phyloP scores from a whole-genome alignment of 53 echinoderm and acorn worm species.

The Pentamera pediparva region DNA sequence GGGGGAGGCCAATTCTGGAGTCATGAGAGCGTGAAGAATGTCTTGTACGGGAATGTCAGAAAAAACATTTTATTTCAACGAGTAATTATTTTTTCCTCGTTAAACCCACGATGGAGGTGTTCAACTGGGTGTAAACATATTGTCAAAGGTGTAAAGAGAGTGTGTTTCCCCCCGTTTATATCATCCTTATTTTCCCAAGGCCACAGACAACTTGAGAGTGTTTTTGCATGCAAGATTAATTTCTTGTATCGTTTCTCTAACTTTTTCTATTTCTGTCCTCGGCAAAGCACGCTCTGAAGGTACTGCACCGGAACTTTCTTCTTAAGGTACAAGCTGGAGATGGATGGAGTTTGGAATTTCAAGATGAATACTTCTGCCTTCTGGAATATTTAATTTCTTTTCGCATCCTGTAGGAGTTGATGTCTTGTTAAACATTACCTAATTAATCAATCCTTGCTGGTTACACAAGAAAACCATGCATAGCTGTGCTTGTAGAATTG shows the following conservation, averaged over 20 bases:
- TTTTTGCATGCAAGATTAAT: not conserved
- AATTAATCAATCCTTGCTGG: too few species aligned
- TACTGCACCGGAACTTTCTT: too few species aligned
- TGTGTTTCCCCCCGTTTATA: not conserved
- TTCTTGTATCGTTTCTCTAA: not conserved
- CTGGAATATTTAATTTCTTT: too few species aligned
- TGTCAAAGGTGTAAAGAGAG: conserved; percentile 12
- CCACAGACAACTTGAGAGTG: not conserved
- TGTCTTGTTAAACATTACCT: too few species aligned
- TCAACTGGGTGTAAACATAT: conserved; percentile 20
- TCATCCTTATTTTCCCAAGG: conserved; percentile 17
- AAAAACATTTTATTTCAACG: conserved; percentile 26
- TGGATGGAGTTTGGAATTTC: not conserved
- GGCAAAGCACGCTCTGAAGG: not conserved
- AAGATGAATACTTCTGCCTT: too few species aligned
- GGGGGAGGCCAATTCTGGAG: not conserved
- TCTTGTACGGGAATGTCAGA: not conserved
- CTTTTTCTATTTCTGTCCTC: not conserved
- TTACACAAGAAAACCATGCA: too few species aligned
- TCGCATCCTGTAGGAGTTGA: too few species aligned
- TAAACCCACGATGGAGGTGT: conserved; percentile 32
- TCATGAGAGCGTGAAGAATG: conserved; percentile 28
- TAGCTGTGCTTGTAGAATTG: too few species aligned
- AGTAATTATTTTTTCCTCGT: conserved; percentile 27
- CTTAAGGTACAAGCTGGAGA: too few species aligned